Base-by-base conservation (phyloP, 2,888 invertebrate genomes). In the Trachelus iudaicus region DNA sequence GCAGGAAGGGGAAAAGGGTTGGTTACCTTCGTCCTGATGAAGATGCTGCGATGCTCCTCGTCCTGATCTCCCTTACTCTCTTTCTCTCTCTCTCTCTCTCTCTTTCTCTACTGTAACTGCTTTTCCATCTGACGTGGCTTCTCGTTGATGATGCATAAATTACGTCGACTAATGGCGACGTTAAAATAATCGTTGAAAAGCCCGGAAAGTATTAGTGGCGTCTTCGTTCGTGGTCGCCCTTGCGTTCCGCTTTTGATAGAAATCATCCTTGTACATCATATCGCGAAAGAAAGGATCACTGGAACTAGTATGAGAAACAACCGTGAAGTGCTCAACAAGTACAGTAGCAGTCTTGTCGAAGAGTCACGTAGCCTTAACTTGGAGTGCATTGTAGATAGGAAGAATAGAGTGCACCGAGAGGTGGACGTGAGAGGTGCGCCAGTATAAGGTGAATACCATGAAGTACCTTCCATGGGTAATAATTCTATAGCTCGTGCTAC, bases 71-170 rank as follows among this genome's bases (percentile, higher is more conserved):
- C 56, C 56, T 23, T 40, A 40, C 56, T 56, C 56, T 56, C 9
- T 23, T 23, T 56, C 56, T 23, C 9, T 56, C 56, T 2, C n/a
- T n/a, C n/a, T n/a, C n/a, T n/a, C 56, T 56, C 56, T 56, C 9
- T 23, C 56, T 56, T 23, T 23, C 9, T 56, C 56, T 2, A 23
- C 23, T 23, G 56, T 23, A 23, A 56, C 56, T 56, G 56, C 56
- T 56, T 56, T 23, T 73, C 4, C 33, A 73, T 56, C 23, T 9
- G 56, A 56, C 56, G 56, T 56, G 23, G 56, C 56, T 56, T 75
- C 76, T 78, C 80, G 84, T 84, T 88, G 89, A 89, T 89, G 85
- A 90, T 90, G 91, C 90, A 91, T 91, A 90, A 91, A 91, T 91
- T 89, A 90, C 87, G 83, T 84, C 80, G 85, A 87, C 89, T 91